Conservation (phyloP, 2,113 vertebrate species). For the Prunella fulvescens region DNA sequence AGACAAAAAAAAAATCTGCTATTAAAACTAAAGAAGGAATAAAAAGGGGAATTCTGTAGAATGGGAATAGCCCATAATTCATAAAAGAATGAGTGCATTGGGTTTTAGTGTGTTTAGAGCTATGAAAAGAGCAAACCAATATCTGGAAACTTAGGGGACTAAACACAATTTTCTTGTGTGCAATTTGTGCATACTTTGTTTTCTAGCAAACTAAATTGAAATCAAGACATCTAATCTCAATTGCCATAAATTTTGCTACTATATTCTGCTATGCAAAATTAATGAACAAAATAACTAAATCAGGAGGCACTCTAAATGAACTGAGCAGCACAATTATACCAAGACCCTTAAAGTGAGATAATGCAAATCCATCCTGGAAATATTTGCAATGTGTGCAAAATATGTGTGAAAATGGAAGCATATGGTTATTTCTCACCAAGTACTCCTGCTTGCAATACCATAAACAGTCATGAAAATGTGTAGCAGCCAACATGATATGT, state of each 20-base stretch:
- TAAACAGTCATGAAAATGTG: background rate
- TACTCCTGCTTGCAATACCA: background rate
- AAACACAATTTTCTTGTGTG: background rate
- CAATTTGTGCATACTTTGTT: background rate
- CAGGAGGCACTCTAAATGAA: background rate
- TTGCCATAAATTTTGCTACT: background rate
- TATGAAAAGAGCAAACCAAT: background rate
- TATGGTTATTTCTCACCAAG: background rate
- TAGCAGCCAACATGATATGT: background rate
- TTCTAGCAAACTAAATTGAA: background rate
- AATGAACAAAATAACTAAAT: background rate
- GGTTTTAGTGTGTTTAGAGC: background rate
- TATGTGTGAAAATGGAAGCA: background rate
- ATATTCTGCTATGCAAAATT: background rate
- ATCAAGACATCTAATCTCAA: background rate
- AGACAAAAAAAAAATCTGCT: background rate
- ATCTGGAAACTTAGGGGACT: background rate
- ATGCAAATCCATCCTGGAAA: background rate
- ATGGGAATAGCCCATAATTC: background rate
- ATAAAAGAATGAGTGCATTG: fast-evolving
- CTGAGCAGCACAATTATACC: background rate
- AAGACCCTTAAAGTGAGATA: background rate
- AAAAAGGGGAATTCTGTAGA: background rate
- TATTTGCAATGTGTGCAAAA: background rate
- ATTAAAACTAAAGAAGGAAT: background rate